Evolutionary conservation across 2,113 vertebrate species (phyloP).

Genomic region (Gallinago paraguaiae): DNA sequence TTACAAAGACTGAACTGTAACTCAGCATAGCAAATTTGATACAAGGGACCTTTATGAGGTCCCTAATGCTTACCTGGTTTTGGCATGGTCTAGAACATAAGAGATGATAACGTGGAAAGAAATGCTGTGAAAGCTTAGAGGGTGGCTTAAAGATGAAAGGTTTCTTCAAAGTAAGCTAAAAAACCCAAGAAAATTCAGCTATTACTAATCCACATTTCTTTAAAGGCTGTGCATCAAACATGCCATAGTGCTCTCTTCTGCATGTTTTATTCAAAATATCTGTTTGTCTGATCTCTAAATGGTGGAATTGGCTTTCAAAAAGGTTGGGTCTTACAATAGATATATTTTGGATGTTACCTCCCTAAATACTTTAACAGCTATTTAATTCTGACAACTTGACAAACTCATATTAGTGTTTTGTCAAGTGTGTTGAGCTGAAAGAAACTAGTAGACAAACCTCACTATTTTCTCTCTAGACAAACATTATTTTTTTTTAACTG

Average conservation of each 20-base stretch:
- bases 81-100: neutral
- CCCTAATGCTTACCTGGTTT: neutral
- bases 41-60: neutral
- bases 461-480: neutral
- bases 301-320: neutral
- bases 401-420: neutral
- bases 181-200: neutral
- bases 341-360: neutral
- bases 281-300: neutral
- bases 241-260: neutral
- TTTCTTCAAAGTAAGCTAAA: neutral
- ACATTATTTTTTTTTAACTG: neutral
- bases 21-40: neutral
- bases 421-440: neutral
- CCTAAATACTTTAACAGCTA: neutral
- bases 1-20: neutral
- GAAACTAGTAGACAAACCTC: neutral
- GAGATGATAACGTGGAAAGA: neutral
- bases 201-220: neutral
- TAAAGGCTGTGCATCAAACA: neutral
- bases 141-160: neutral
- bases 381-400: constrained; percentile 7
- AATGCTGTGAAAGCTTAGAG: neutral
- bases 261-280: neutral
- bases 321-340: neutral